A percentile compares a stretch with the other conserved stretches of the same genome.
Evolutionary conservation across 2,797 vertebrate genomes (phyloP).

Genomic region (Rhinichthys osculus): DNA sequence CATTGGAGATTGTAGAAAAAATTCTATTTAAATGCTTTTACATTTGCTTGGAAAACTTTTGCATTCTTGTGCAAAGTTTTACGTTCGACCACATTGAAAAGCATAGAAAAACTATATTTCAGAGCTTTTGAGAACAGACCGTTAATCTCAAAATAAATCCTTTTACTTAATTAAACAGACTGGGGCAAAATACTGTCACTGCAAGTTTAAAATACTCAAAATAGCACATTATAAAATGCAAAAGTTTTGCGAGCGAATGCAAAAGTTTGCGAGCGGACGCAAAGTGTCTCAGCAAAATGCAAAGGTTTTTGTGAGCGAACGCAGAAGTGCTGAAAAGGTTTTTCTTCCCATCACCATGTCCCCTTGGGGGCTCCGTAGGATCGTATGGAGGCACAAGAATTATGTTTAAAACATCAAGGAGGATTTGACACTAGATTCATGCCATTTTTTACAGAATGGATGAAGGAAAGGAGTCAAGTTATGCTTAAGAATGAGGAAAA

Average conservation of each 20-base stretch:
- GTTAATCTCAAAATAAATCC: background rate
- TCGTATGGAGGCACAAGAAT: conserved; percentile 7
- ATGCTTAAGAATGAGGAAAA: conserved; percentile 33
- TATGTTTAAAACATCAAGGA: conserved; percentile 29
- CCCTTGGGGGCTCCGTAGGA: background rate
- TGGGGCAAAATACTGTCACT: background rate
- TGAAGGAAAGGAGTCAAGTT: conserved; percentile 58
- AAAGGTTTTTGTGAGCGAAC: background rate
- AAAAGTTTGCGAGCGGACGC: background rate
- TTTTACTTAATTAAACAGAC: background rate
- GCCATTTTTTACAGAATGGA: conserved; percentile 26
- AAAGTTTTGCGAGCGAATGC: background rate
- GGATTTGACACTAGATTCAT: conserved; percentile 32
- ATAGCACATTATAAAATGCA: background rate
- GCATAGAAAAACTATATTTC: background rate
- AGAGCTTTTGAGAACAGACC: background rate
- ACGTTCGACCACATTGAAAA: background rate
- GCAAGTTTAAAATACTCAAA: background rate
- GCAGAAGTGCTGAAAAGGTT: background rate
- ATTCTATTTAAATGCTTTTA: background rate
- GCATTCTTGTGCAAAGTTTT: background rate
- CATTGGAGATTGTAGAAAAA: background rate
- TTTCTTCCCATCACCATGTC: background rate
- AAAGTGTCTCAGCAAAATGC: background rate
- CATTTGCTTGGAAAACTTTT: background rate